Evolutionary conservation across 2,113 vertebrate genomes (phyloP), one percentile per base, ranked within the genome.

Genomic region (Cololabis saira): DNA sequence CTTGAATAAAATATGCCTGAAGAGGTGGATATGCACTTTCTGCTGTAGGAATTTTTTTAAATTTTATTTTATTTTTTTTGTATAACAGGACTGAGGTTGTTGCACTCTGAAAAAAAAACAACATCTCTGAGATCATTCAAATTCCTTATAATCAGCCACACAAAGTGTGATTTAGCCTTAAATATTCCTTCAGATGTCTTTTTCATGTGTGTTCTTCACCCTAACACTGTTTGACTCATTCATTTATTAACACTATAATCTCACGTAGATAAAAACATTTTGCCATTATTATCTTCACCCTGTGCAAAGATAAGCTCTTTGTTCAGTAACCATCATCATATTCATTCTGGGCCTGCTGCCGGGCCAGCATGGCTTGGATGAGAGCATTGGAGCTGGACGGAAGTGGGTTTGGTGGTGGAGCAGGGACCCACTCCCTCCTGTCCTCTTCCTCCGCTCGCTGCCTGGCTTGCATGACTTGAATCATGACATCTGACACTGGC

Each of bases 361-460:
- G 75, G 27, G 90, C 91, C 68, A 91, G 51, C 90, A 93, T 91
- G 54, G 92, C 92, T 80, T 90, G 91, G 59, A 91, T 90, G n/a
- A 93, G 89, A 19, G 92, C 89, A 19, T 86, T 91, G 43, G 91
- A 86, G 12, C 76, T 61, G 12, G 81, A 2, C 1, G 71, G 58
- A 11, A 45, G 67, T 4, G 40, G 16, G 65, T 76, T 71, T 50
- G 78, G 77, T 18, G 50, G 17, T 2, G 63, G 33, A 61, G 59
- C 50, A 7, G 73, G 27, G n/a, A 8, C 49, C 71, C 57, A 48
- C 6, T 58, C 64, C 50, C 75, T 30, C 50, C 75, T 30, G 2
- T 84, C 76, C 33, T 86, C 74, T 33, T 80, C 71, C 59, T 84
- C 81, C 10, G 79, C 85, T 48, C 56, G 73, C 73, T 81, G 74